phyloP scores from a whole-genome alignment of 2,888 invertebrate species.

The Monopis laevigella region DNA sequence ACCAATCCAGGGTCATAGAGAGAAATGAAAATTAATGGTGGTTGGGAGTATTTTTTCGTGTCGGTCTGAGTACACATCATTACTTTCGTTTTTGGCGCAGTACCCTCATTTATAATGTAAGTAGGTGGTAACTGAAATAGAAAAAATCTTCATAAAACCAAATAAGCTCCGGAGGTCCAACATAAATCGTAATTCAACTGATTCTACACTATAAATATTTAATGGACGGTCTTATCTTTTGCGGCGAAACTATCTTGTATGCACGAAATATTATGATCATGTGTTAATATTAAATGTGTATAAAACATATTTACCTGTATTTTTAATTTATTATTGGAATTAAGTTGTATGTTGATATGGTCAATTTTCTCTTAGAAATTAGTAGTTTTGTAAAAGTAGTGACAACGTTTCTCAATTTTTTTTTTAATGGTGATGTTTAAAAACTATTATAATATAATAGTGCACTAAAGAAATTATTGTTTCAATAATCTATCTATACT shows the following conservation, averaged over 20 bases:
- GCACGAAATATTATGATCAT: too few species aligned
- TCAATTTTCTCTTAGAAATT: too few species aligned
- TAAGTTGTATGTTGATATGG: too few species aligned
- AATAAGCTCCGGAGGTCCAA: slow-evolving; percentile 9
- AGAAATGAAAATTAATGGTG: slow-evolving; percentile 64
- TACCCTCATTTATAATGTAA: slow-evolving; percentile 61
- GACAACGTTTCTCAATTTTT: too few species aligned
- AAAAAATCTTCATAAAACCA: slow-evolving; percentile 10
- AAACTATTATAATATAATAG: too few species aligned
- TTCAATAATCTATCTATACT: too few species aligned
- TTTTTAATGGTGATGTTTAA: too few species aligned
- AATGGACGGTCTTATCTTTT: neutral
- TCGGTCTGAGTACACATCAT: slow-evolving; percentile 63
- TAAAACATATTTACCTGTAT: too few species aligned
- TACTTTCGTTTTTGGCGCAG: slow-evolving; percentile 56
- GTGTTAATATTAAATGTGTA: too few species aligned
- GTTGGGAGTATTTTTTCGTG: slow-evolving; percentile 63
- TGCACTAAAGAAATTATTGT: too few species aligned
- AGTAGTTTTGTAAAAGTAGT: too few species aligned
- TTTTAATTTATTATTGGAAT: too few species aligned
- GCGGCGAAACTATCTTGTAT: slow-evolving; percentile 8
- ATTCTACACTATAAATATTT: slow-evolving; percentile 12
- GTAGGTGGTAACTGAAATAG: slow-evolving; percentile 29
- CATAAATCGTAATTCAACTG: slow-evolving; percentile 11
- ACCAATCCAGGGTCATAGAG: slow-evolving; percentile 50